Percentiles rank a stretch among this genome's conserved stretches.
Conservation (phyloP, 2,888 invertebrate genomes). For the Zootermopsis nevadensis region DNA sequence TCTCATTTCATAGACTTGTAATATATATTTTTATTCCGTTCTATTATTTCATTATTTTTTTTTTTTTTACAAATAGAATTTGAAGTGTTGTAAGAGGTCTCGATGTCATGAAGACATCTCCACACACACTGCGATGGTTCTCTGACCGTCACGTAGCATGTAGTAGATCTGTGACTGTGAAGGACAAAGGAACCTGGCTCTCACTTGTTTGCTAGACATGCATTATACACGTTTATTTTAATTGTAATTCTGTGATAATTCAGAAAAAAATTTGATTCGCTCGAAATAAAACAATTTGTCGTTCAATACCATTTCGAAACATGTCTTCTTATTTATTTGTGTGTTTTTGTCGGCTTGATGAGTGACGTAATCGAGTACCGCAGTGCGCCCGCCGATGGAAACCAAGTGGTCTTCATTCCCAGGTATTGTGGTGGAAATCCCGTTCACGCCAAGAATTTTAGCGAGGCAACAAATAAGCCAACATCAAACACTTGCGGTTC, state of each 20-base stretch:
- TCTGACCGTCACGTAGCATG: not conserved
- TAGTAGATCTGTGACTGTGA: conserved; percentile 32
- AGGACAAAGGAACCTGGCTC: not conserved
- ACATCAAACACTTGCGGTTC: too few relatives aligned
- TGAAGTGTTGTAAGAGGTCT: conserved; percentile 28
- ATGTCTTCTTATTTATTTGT: not conserved
- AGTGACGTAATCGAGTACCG: not conserved
- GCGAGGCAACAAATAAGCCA: too few relatives aligned
- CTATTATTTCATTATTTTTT: not conserved
- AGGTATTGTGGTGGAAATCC: too few relatives aligned
- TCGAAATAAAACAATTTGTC: conserved; percentile 37
- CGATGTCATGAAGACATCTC: conserved; percentile 25
- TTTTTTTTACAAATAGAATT: conserved; percentile 29
- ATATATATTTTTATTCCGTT: conserved; percentile 22
- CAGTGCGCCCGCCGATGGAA: not conserved
- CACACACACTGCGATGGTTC: not conserved
- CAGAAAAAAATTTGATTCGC: conserved; percentile 33
- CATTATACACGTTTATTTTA: conserved; percentile 39
- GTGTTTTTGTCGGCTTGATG: not conserved
- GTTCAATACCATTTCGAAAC: conserved; percentile 36
- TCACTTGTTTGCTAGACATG: conserved; percentile 31
- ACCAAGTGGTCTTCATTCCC: not conserved
- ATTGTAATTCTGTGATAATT: conserved; percentile 45
- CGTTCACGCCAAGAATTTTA: too few relatives aligned
- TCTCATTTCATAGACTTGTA: conserved; percentile 39